Percentiles rank a stretch among this genome's conserved stretches.
phyloP scores from a whole-genome alignment of 2,113 vertebrate species.

The Dolichallabes microphthalmus region DNA sequence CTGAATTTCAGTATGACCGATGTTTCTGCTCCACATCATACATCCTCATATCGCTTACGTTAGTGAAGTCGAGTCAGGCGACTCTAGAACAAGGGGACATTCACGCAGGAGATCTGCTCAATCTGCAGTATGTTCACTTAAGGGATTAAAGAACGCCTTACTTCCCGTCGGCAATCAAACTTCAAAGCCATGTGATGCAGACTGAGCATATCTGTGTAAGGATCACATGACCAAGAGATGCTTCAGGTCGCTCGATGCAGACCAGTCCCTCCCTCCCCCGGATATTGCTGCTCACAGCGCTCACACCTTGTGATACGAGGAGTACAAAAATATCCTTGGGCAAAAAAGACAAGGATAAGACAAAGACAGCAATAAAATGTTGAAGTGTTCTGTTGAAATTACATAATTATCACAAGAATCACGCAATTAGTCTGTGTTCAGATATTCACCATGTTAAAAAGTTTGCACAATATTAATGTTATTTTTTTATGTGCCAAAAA shows the following conservation, averaged over 20 bases:
- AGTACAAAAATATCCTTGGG: background rate
- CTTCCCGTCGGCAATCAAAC: background rate
- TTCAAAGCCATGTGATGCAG: conserved; percentile 34
- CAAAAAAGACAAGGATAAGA: background rate
- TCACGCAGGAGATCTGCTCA: background rate
- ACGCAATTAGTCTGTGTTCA: background rate
- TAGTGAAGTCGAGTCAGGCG: background rate
- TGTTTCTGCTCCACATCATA: background rate
- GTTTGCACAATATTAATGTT: background rate
- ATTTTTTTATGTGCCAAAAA: too few relatives aligned
- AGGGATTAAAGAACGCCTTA: background rate
- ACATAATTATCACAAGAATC: background rate
- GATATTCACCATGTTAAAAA: background rate
- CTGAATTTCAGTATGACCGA: background rate
- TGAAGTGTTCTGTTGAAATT: background rate
- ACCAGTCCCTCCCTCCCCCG: background rate
- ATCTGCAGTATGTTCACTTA: background rate
- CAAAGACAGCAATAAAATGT: background rate
- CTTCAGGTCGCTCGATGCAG: background rate
- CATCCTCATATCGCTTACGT: background rate
- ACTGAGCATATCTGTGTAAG: background rate
- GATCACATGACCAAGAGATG: conserved; percentile 28
- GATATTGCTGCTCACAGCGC: background rate
- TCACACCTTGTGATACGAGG: background rate
- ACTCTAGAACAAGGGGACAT: background rate